phyloP scores from a whole-genome alignment of 2,113 vertebrate genomes.

The Cnemophilus loriae region DNA sequence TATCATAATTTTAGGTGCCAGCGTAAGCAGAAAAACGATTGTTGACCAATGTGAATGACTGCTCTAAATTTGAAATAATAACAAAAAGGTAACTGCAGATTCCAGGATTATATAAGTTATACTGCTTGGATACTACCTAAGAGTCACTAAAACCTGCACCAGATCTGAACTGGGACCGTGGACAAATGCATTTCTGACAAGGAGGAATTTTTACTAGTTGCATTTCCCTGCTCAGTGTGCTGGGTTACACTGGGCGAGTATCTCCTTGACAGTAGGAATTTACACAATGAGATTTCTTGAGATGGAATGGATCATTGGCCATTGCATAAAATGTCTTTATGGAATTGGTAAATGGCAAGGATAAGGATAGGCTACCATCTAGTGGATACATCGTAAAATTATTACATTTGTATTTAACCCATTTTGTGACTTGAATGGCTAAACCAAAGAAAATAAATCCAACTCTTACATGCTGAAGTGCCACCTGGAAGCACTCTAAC shows the following conservation, averaged over 20 bases:
- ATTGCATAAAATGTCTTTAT: neutral
- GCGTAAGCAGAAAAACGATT: neutral
- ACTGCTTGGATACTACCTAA: neutral
- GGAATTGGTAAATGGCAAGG: conserved; percentile 12
- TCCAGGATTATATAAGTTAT: neutral
- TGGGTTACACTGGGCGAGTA: neutral
- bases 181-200: neutral
- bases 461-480: neutral
- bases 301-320: neutral
- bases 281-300: conserved; percentile 27
- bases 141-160: neutral
- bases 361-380: conserved; percentile 71
- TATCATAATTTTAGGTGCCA: neutral
- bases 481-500: conserved; percentile 45
- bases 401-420: conserved; percentile 12
- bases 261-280: conserved; percentile 5
- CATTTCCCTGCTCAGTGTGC: neutral
- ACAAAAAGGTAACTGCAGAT: neutral
- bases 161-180: neutral
- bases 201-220: neutral
- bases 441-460: conserved; percentile 31
- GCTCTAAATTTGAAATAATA: neutral
- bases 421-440: conserved; percentile 40
- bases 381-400: conserved; percentile 47
- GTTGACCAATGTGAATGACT: neutral